These are phyloP conservation scores for Papilio polyxenes DNA, from an alignment of 1,140 invertebrate genomes.

Conservation along the genomic window DNA sequence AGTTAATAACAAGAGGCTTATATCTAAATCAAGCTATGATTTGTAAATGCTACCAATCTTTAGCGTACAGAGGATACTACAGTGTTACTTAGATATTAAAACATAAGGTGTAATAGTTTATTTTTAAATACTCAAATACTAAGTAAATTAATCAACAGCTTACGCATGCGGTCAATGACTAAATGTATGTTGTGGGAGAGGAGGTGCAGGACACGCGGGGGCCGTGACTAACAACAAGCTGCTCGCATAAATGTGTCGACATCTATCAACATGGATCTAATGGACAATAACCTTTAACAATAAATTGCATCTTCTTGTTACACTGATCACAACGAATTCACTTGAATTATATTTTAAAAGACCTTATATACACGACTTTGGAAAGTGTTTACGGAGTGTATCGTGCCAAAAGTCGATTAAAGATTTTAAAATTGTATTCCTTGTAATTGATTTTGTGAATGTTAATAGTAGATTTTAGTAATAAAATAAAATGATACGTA, in stretches of 20 bases:
- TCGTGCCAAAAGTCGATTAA: conserved; percentile 1
- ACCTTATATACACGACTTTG: neutral
- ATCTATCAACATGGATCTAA: conserved; percentile 29
- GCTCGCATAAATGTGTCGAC: neutral
- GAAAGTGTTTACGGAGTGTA: neutral
- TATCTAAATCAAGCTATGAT: too few species aligned
- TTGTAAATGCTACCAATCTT: too few species aligned
- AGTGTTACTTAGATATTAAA: neutral
- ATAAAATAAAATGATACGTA: too few species aligned
- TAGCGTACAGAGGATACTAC: too few species aligned
- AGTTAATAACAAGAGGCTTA: too few species aligned
- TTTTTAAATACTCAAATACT: conserved; percentile 21
- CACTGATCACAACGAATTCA: neutral
- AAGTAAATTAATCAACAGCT: conserved; percentile 18
- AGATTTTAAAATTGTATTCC: neutral
- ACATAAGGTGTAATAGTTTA: neutral
- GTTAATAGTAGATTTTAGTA: too few species aligned
- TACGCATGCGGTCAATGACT: conserved; percentile 25
- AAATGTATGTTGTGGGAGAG: conserved; percentile 1
- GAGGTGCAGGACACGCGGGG: neutral
- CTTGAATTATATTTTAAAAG: neutral
- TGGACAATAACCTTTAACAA: conserved; percentile 35
- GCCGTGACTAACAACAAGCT: conserved; percentile 18
- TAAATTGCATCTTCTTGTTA: conserved; percentile 24
- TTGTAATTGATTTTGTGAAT: neutral